Base-by-base conservation (phyloP, 1,140 invertebrate genomes). In the Drosophila funebris region DNA sequence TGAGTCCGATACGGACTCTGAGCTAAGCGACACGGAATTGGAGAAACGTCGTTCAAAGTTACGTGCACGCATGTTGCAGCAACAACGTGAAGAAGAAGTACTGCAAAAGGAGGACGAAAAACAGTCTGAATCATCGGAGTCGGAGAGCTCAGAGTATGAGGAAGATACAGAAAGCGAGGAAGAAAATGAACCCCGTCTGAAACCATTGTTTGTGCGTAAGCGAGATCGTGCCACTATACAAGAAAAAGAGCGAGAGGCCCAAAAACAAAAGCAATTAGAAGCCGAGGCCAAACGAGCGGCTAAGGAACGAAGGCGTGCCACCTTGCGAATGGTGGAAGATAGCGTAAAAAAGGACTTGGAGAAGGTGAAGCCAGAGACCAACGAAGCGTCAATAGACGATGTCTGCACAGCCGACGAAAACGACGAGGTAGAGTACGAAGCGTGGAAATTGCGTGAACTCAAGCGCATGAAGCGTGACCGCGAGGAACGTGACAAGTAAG, bases 351-450 rank as follows among this genome's bases (percentile, higher is more conserved):
- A 96, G 85, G 96, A 97, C 70, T 91, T 92, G n/a, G 92, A 92
- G 50, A 91, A 91, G 31, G 78, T 78, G 22, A 92, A 92, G 61
- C 94, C 93, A 6, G 93, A 94, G 53, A 93, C 93, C 1, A 93
- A 93, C 46, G 95, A 95, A 85, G 93, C 94, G 14, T 94, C 95
- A 68, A 93, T 98, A n/a, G 95, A 97, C 76, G 96, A 97, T 87
- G 95, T 99, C 1, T 96, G 96, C 87, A 99, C 98, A 0, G 99
- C 99, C 90, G 99, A 99, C 92, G 99, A 99, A 91, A 98, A 99
- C 92, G 98, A 99, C 90, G 99, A 99, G 92, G 94, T 98, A 4
- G 98, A 98, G 84, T 99, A 99, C 90, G 99, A 99, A 92, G 94
- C 96, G 0, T 99, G 99, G 99, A 99, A 99, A 93, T 85, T 99